Base-by-base conservation (phyloP, 2,113 vertebrate genomes). In the Hippocampus mohnikei region DNA sequence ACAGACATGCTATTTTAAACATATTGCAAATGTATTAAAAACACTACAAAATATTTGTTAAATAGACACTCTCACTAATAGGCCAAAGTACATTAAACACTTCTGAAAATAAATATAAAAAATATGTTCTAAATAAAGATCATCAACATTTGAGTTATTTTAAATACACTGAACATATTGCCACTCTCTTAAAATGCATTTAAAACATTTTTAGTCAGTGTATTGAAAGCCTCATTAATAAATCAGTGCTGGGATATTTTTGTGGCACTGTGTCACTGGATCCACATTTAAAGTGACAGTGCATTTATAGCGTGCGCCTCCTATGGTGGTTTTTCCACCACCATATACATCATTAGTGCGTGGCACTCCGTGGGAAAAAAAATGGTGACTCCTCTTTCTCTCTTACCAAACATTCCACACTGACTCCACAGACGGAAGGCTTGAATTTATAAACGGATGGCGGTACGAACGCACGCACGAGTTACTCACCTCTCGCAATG, bases 401-500 rank as follows among this genome's bases (percentile, higher is more conserved):
- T 67, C 27, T 67, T 68, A 0, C n/a, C 20, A 56, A 58, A 81
- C 70, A 78, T 64, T 64, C 41, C 61, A 64, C 61, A n/a, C 21
- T 80, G 75, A 53, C 59, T 48, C 75, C 29, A 76, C 66, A 70
- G 77, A 64, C 80, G 77, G 73, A 85, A 70, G 2, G 5, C 16
- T 59, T 15, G 27, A 59, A 29, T 29, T 29, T 16, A 20, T 60
- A 33, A 33, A 33, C 20, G 77, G 71, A 86, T 46, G 61, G 73
- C 59, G 78, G 62, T 80, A 21, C 23, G 42, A 48, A 73, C 70
- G 66, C 37, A 64, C 59, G 66, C 72, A 79, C 62, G 76, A 77
- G 72, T 82, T 80, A 89, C 92, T 93, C 85, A 93, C 92, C 90
- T 89, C 89, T 83, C 72, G 84, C 88, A 82, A 89, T 89, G 89